A percentile compares a stretch with the other conserved stretches of the same genome.
Evolutionary conservation across 2,888 invertebrate species (phyloP).

Genomic region (Drosophila nr. fundita): DNA sequence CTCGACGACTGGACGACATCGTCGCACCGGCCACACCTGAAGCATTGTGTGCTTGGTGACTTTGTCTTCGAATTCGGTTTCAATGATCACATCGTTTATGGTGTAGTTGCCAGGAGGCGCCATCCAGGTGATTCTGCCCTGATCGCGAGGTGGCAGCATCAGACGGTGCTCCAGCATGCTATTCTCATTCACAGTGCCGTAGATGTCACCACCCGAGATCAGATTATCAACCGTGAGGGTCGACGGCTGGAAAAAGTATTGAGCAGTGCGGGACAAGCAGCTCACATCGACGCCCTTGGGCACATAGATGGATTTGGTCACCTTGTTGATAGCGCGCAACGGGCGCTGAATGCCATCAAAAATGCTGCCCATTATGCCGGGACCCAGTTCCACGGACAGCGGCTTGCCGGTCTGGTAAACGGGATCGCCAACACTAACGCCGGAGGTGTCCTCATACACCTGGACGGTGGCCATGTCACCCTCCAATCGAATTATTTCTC

Average conservation of each 20-base stretch:
- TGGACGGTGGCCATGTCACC: constrained; percentile 99
- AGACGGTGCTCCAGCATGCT: constrained; percentile 98
- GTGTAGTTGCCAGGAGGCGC: constrained; percentile 97
- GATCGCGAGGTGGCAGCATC: constrained; percentile 95
- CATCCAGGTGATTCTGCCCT: constrained; percentile 97
- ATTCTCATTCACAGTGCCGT: constrained; percentile 98
- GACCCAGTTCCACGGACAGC: constrained; percentile 98
- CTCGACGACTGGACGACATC: constrained; percentile 97
- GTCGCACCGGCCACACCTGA: constrained; percentile 99
- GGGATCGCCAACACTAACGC: constrained; percentile 99
- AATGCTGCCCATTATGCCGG: constrained; percentile 99
- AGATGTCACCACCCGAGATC: constrained; percentile 98
- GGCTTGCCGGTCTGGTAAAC: constrained; percentile 99
- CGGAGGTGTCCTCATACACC: constrained; percentile 98
- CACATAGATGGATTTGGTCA: constrained; percentile 98
- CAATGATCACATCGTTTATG: constrained; percentile 96
- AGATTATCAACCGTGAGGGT: constrained; percentile 95
- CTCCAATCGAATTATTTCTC: constrained; percentile 99
- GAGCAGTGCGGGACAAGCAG: constrained; percentile 90
- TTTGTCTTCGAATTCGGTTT: constrained; percentile 99
- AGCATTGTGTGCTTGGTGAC: constrained; percentile 96
- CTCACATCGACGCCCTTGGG: constrained; percentile 99
- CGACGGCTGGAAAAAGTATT: constrained; percentile 96
- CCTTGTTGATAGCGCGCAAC: constrained; percentile 96
- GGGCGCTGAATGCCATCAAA: constrained; percentile 99